These are phyloP conservation scores for Penelope pileata DNA, from an alignment of 2,113 vertebrate species.

Conservation along the genomic window DNA sequence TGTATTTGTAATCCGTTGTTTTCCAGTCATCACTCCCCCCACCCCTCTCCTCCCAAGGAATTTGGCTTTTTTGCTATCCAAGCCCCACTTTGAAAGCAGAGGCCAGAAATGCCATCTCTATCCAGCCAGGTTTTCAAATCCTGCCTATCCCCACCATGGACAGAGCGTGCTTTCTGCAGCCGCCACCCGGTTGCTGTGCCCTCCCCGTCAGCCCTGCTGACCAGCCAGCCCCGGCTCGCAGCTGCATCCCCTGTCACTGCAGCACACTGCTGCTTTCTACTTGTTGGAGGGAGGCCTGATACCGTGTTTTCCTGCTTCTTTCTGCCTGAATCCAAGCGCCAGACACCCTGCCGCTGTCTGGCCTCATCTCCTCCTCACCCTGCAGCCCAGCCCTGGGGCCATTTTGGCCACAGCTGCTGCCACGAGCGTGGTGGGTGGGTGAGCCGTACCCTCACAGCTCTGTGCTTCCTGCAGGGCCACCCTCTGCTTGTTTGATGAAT, in stretches of 20 bases:
- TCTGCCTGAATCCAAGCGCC: neutral
- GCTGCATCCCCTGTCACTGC: neutral
- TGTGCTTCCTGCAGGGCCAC: neutral
- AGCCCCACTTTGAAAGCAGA: neutral
- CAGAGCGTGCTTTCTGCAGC: neutral
- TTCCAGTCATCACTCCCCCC: neutral
- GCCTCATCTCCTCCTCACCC: neutral
- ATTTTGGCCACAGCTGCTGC: neutral
- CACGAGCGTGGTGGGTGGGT: neutral
- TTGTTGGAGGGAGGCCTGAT: neutral
- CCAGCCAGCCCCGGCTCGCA: fast-evolving
- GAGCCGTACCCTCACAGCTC: neutral
- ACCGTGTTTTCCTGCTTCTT: neutral
- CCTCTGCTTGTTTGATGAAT: neutral
- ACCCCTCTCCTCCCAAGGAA: neutral
- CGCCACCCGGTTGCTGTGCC: no score
- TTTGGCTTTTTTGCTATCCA: neutral
- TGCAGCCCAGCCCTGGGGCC: neutral
- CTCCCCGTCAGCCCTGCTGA: no score
- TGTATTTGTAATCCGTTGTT: neutral
- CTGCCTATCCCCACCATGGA: neutral
- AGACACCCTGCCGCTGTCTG: neutral
- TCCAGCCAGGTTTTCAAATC: neutral
- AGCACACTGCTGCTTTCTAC: neutral
- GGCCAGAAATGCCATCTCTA: neutral